These are phyloP conservation scores for Nothocercus nigrocapillus DNA, from an alignment of 2,113 vertebrate species.

Conservation along the genomic window DNA sequence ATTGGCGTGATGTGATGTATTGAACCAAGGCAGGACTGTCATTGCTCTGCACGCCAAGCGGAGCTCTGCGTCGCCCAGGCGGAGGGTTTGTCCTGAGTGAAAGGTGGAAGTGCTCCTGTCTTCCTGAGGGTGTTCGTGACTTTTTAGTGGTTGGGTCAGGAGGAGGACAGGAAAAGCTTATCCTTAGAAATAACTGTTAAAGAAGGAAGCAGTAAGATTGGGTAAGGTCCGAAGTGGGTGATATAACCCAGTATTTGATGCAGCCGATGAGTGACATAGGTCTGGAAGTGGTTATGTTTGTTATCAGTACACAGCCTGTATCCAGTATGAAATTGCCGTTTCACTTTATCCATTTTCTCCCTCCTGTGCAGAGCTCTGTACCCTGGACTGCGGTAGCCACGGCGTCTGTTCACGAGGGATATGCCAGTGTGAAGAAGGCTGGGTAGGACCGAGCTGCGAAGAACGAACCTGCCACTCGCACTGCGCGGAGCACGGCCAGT, in stretches of 20 bases:
- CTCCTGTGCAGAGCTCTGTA: constrained; percentile 85
- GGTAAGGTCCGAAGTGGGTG: not conserved
- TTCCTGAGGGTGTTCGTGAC: not conserved
- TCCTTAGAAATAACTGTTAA: not conserved
- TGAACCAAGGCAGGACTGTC: constrained; percentile 8
- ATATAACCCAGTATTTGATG: not conserved
- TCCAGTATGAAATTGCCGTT: not conserved
- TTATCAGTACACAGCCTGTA: accelerated
- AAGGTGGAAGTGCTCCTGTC: not conserved
- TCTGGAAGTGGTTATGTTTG: not conserved
- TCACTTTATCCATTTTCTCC: not conserved
- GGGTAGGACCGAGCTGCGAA: constrained; percentile 90
- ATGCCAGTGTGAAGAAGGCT: constrained; percentile 95
- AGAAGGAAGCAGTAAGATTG: not conserved
- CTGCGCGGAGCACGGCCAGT: constrained; percentile 94
- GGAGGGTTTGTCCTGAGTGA: not conserved
- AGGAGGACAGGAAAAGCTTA: not conserved
- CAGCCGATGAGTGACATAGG: accelerated
- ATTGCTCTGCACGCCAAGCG: not conserved
- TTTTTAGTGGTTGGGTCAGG: not conserved
- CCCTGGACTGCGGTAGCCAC: constrained; percentile 91
- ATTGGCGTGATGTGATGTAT: constrained; percentile 21
- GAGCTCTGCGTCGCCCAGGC: not conserved
- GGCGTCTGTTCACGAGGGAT: constrained; percentile 90
- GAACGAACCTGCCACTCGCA: constrained; percentile 91